These are phyloP conservation scores for Micrasema minimum DNA, from an alignment of 1,140 invertebrate genomes.

Conservation along the genomic window DNA sequence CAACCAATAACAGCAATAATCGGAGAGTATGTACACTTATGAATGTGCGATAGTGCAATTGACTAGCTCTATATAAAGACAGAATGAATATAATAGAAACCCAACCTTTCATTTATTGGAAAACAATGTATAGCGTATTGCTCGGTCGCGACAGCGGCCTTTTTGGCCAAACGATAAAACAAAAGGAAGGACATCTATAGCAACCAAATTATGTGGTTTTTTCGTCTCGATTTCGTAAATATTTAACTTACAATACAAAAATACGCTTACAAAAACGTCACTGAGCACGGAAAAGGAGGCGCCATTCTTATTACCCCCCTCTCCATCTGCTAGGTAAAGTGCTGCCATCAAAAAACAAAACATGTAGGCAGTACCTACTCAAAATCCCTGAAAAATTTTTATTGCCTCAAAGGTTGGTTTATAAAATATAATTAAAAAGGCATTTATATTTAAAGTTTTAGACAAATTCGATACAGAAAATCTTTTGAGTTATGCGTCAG, in stretches of 20 bases:
- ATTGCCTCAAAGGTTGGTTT: too few species aligned
- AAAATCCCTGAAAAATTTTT: too few species aligned
- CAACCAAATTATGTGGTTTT: conserved; percentile 16
- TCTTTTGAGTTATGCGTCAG: too few species aligned
- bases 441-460: too few species aligned
- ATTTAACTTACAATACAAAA: conserved; percentile 43
- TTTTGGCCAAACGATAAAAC: conserved; percentile 10
- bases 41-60: neutral
- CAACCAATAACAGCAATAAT: neutral
- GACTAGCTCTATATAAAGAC: conserved; percentile 15
- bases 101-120: conserved; percentile 45
- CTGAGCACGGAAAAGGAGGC: conserved; percentile 41
- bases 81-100: conserved; percentile 42
- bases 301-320: conserved; percentile 46
- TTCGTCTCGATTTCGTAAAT: conserved; percentile 16
- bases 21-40: neutral
- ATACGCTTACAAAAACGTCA: conserved; percentile 46
- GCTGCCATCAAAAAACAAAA: conserved; percentile 12
- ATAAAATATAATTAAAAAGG: too few species aligned
- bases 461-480: too few species aligned
- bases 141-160: conserved; percentile 1
- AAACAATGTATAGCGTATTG: conserved; percentile 39
- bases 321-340: conserved; percentile 1
- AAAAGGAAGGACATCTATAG: conserved; percentile 24
- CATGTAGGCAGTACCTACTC: neutral